Evolutionary conservation across 2,888 invertebrate genomes (phyloP), one percentile per base, ranked within the genome.

Genomic region (Eurytoma adleriae): DNA sequence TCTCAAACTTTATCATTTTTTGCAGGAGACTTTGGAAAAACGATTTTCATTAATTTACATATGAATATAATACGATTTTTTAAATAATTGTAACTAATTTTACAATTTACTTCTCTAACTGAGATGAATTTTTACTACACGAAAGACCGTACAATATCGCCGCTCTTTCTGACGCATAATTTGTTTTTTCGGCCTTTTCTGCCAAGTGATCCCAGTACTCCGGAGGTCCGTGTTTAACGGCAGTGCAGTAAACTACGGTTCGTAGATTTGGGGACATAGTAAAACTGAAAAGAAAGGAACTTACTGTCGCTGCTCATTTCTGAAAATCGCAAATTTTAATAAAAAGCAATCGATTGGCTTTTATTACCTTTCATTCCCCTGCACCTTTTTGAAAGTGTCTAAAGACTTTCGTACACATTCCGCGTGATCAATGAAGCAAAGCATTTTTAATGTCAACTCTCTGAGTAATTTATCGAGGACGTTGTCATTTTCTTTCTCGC

Each of bases 131-230:
- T 69, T 90, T 87, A 0, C 95, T 93, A 88, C 96, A 96, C 16
- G 95, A 93, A 83, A 97, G 91, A 0, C 95, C 93, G 14, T 88
- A 87, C 57, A 96, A 92, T 54, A 96, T 93, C 5, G 92, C 91
- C 72, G 92, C 91, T 82, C 94, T 92, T 80, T 96, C 96, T 12
- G 94, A 92, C 0, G 95, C 95, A 20, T 95, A 93, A 88, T 94
- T 94, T 14, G 95, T 92, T 61, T 91, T 91, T 83, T 92, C 91
- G 86, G 94, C 95, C 75, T 94, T 92, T 18, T 93, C 89, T 92
- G 95, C 95, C 18, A 95, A 91, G 92, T 95, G 96, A 56, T 95
- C 91, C 96, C 96, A 97, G 85, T 95, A 94, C 0, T 91, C 90
- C 83, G 93, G 93, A 13, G 92, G 92, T 59, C 96, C 96, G 84